phyloP scores from a whole-genome alignment of 2,113 vertebrate genomes.

The Leucopsar rothschildi region DNA sequence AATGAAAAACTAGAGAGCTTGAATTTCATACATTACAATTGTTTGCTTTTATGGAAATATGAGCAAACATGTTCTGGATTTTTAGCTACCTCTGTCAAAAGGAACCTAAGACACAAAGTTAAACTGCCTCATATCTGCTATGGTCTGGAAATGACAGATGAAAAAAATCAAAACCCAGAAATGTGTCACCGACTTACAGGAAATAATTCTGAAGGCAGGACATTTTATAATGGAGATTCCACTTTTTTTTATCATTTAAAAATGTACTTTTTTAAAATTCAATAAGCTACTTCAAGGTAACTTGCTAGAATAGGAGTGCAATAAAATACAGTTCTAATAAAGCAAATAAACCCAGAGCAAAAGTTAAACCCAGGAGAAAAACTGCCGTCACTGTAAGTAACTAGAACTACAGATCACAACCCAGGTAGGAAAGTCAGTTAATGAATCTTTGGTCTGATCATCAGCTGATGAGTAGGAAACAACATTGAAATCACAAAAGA shows the following conservation, averaged over 20 bases:
- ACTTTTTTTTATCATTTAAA: neutral
- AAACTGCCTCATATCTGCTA: neutral
- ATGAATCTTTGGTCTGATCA: neutral
- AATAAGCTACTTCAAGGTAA: neutral
- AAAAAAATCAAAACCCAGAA: neutral
- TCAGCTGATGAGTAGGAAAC: neutral
- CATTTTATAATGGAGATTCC: neutral
- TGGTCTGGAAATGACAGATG: neutral
- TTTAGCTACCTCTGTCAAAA: neutral
- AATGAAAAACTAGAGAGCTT: neutral
- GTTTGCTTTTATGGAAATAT: neutral
- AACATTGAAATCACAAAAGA: neutral
- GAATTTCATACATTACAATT: neutral
- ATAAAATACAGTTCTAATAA: neutral
- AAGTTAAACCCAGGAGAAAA: neutral
- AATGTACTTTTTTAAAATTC: neutral
- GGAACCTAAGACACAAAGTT: neutral
- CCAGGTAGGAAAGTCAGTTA: neutral
- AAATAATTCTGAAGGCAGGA: neutral
- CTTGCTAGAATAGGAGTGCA: neutral
- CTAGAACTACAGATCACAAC: neutral
- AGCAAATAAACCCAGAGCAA: neutral
- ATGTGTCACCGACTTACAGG: neutral
- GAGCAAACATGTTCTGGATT: neutral
- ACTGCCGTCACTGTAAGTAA: neutral